phyloP scores from a whole-genome alignment of 2,888 invertebrate genomes.

The Cantharis rustica region DNA sequence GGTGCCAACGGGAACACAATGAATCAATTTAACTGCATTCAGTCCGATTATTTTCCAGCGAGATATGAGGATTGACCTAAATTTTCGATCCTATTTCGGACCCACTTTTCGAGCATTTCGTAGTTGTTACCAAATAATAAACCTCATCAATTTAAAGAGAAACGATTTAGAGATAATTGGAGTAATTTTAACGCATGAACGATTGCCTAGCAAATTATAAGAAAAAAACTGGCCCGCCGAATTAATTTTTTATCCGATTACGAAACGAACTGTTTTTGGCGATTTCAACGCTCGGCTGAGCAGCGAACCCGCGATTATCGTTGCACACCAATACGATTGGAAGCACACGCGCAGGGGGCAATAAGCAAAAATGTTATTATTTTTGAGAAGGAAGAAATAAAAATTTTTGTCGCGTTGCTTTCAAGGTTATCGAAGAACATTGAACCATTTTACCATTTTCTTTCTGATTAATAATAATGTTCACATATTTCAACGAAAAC shows the following conservation, averaged over 20 bases:
- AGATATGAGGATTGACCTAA: background rate
- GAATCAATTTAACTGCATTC: background rate
- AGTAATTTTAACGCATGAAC: background rate
- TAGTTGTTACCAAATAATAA: background rate
- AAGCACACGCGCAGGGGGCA: background rate
- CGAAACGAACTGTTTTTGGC: background rate
- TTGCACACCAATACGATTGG: background rate
- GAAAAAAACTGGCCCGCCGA: background rate
- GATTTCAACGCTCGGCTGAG: background rate
- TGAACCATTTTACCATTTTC: constrained; percentile 16
- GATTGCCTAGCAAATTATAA: background rate
- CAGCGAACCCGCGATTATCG: background rate
- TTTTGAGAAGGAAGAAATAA: background rate
- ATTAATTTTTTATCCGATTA: background rate
- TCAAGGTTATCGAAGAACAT: constrained; percentile 19
- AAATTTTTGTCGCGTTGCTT: constrained; percentile 1
- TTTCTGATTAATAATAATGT: background rate
- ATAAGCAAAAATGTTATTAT: background rate
- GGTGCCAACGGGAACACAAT: background rate
- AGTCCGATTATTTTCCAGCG: background rate
- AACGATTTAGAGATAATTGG: background rate
- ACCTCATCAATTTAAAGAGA: background rate
- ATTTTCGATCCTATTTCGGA: background rate
- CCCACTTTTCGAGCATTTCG: too few relatives aligned
- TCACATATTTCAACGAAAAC: background rate